Evolutionary conservation across 2,113 vertebrate genomes (phyloP).

Genomic region (Mirounga angustirostris): DNA sequence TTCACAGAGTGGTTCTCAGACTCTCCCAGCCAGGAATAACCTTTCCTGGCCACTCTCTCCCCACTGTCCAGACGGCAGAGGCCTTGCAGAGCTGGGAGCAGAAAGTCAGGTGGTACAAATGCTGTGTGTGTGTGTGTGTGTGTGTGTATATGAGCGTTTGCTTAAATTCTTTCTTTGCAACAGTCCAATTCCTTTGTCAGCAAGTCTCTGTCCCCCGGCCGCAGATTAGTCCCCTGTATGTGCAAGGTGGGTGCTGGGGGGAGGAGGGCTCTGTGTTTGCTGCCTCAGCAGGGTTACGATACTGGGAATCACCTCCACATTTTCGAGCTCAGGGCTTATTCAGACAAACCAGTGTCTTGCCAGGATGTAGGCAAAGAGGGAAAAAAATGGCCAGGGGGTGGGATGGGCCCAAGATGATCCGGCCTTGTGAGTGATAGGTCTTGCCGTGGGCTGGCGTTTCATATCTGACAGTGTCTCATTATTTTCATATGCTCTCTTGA

Average conservation of each 20-base stretch:
- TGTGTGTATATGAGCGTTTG: neutral
- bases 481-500: neutral
- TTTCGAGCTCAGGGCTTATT: slow-evolving; percentile 3
- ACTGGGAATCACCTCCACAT: neutral
- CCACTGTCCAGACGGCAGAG: neutral
- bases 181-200: neutral
- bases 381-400: neutral
- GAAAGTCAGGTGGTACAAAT: neutral
- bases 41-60: slow-evolving; percentile 22
- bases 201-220: no score
- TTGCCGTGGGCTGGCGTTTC: neutral
- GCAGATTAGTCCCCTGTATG: neutral
- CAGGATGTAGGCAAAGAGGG: neutral
- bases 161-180: neutral
- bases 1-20: slow-evolving; percentile 29
- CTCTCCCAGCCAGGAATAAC: neutral
- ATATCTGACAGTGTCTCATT: neutral
- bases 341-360: neutral
- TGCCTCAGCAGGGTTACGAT: neutral
- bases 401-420: neutral
- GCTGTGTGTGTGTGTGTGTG: neutral
- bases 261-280: neutral
- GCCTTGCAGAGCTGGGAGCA: neutral
- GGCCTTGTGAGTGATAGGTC: neutral
- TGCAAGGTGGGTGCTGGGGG: neutral